Base-by-base conservation (phyloP, 2,797 vertebrate genomes). In the Sylvia borin region DNA sequence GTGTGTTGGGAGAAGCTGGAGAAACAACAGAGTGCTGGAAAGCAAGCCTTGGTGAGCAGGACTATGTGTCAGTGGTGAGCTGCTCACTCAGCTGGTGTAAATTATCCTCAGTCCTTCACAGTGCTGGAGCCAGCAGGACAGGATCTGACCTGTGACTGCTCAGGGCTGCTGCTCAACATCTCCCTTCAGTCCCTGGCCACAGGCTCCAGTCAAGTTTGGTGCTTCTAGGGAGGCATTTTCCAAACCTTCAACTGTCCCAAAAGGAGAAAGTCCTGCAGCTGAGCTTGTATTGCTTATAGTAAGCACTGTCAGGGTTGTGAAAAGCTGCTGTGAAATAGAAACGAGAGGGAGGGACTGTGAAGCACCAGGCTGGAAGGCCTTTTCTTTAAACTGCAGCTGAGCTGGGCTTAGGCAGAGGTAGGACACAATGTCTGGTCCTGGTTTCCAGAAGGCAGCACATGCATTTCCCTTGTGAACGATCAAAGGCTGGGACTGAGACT, bases 321-420 rank as follows among this genome's bases (percentile, higher is more conserved):
- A 77, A 89, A 94, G 62, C 89, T 74, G 54, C 87, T 90, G 78
- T 61, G 90, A 85, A 88, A 81, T 11, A 65, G 87, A 92, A 90
- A 75, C 21, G 87, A 88, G 87, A 83, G 68, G 91, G 87, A 68
- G 65, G 73, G 65, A 80, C 75, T 32, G 4, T 38, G 47, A 81
- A 83, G 72, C 36, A 54, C 75, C 26, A 84, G 76, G 70, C 70
- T 94, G 73, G 70, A 84, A 94, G 65, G 85, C 32, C 36, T 81
- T 90, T 92, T 90, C 66, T 92, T 90, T 75, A 83, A 82, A 48
- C 76, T 53, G 36, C 64, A 64, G 71, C 79, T 73, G 76, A 85
- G 62, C 79, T 90, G 84, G 71, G 85, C 82, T 91, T 76, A 54
- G 70, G 73, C 79, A 81, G 55, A 90, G 88, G 71, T 67, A 53